Conservation (phyloP, 2,888 invertebrate genomes). For the Morpho helenor region DNA sequence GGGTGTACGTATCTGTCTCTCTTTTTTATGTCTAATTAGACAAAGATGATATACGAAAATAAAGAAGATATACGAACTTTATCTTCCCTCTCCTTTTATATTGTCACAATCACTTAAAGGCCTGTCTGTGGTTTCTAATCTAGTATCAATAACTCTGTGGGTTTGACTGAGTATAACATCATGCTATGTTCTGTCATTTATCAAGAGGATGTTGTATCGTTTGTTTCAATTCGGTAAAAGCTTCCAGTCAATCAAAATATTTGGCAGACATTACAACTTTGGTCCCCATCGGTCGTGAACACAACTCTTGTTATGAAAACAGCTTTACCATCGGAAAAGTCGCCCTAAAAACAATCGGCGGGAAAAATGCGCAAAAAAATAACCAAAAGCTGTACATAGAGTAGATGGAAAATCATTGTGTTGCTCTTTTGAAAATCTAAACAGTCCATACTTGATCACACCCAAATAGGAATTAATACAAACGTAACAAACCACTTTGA, state of each 20-base stretch:
- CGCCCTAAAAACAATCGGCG: constrained; percentile 37
- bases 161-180: too few species aligned
- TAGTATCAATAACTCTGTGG: too few species aligned
- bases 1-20: too few species aligned
- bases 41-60: too few species aligned
- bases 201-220: not conserved
- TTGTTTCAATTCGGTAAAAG: not conserved
- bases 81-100: too few species aligned
- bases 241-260: constrained; percentile 1
- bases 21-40: too few species aligned
- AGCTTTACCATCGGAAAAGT: constrained; percentile 38
- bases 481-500: too few species aligned
- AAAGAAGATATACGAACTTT: too few species aligned
- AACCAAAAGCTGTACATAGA: not conserved
- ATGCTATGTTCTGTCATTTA: too few species aligned
- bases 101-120: too few species aligned
- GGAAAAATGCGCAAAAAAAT: constrained; percentile 7
- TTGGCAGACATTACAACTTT: constrained; percentile 1
- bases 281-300: constrained; percentile 18
- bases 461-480: too few species aligned
- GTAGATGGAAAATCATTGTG: constrained; percentile 2
- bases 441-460: not conserved
- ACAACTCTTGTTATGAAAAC: constrained; percentile 31
- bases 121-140: too few species aligned
- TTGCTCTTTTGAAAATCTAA: constrained; percentile 7